Percentiles rank a stretch among this genome's conserved stretches.
Evolutionary conservation across 2,113 vertebrate species (phyloP).

Genomic region (Puma concolor): DNA sequence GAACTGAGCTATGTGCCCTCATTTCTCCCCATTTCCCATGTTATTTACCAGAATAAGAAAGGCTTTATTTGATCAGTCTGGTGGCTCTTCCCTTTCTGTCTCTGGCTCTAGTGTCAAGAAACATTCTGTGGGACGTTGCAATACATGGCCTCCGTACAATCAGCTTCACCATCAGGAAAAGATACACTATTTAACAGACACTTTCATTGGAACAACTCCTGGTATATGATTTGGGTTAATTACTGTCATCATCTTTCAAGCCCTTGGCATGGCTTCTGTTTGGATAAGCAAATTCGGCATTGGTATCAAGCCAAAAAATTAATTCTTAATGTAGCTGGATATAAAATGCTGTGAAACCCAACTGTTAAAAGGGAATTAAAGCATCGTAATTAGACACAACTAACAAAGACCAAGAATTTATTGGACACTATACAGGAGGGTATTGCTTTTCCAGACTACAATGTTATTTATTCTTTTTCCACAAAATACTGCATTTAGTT

Average conservation of each 20-base stretch:
- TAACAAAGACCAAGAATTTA: constrained; percentile 60
- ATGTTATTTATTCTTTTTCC: neutral
- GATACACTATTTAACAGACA: constrained; percentile 45
- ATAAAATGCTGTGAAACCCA: constrained; percentile 67
- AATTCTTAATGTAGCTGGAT: constrained; percentile 66
- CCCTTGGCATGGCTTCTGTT: constrained; percentile 69
- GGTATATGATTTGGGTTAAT: constrained; percentile 72
- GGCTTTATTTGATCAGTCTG: neutral
- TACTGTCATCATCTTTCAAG: constrained; percentile 74
- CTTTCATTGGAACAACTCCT: constrained; percentile 52
- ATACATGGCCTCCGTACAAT: neutral
- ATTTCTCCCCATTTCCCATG: neutral
- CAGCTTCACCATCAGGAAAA: neutral
- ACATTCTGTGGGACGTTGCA: neutral
- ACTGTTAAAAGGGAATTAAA: constrained; percentile 76
- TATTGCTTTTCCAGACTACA: neutral
- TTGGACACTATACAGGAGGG: neutral
- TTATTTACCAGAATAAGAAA: neutral
- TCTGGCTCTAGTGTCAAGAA: neutral
- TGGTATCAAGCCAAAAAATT: constrained; percentile 72
- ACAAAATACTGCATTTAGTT: neutral
- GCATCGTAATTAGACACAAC: constrained; percentile 59
- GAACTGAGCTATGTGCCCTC: neutral
- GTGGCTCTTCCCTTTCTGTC: neutral
- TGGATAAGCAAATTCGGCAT: constrained; percentile 73